Base-by-base conservation (phyloP, 2,113 vertebrate genomes). In the Hippocampus barbouri region DNA sequence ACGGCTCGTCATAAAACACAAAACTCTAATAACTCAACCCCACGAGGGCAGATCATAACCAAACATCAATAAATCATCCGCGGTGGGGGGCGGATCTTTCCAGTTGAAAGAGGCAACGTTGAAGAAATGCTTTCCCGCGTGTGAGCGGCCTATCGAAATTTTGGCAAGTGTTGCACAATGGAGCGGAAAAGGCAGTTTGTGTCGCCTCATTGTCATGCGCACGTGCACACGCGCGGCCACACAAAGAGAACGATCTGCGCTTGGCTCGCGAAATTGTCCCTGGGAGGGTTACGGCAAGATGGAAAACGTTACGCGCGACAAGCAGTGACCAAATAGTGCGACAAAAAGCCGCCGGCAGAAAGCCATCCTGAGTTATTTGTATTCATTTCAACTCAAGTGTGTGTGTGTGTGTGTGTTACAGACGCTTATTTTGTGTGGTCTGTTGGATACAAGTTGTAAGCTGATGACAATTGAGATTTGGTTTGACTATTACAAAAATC, bases 81-180 rank as follows among this genome's bases (percentile, higher is more conserved):
- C 20, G 49, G 49, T 20, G 49, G 9, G 21, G 53, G 53, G 53
- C 9, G 6, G 5, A n/a, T 56, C 30, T 18, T 34, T 61, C 18
- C 30, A 18, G 25, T 16, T 60, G 7, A 16, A 20, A 34, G 59
- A 34, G 8, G 30, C 14, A 61, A 34, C 16, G 59, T 9, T 18
- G 8, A 61, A 30, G 16, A 66, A 68, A 78, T 54, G 21, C 21
- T 56, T 56, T 23, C 53, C 47, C 47, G 15, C 47, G 47, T 51
- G 18, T 18, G 47, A 51, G 47, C 47, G 47, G 47, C 47, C 47
- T 11, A 77, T 23, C 23, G 66, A 30, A 70, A 72, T 71, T 77
- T 74, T 21, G 34, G 34, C 34, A 66, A 49, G 68, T 18, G 23
- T 21, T 57, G 45, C 9, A 70, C 30, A 72, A 72, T 66, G 45